Base-by-base conservation (phyloP, 1,140 invertebrate genomes). In the Drosophila lowei region DNA sequence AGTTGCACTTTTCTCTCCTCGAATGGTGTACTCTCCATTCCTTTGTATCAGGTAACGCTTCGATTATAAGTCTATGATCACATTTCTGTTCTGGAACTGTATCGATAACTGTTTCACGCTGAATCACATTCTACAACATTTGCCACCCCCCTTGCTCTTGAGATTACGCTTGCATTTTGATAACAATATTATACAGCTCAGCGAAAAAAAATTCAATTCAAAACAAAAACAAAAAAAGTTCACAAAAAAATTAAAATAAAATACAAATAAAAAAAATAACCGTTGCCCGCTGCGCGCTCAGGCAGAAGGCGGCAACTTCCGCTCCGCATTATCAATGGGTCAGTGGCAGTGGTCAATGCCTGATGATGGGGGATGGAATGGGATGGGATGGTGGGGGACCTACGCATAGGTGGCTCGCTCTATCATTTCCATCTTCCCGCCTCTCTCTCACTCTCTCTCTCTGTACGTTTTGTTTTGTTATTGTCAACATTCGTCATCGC, bases 241-340 rank as follows among this genome's bases (percentile, higher is more conserved):
- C 34, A 38, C 34, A 38, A 38, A 38, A 3, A 38, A 38, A 42
- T 57, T 11, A 67, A 41, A 43, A 56, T 30, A 42, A 67, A 47
- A 54, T 18, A 41, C 6, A 57, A 68, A 56, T 16, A 30, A 57
- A 68, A 68, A 57, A 30, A 57, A 30, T 47, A 55, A 30, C 41
- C 42, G 38, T 57, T 57, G 30, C 23, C 23, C 23, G 25, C 54
- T 42, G 42, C 44, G 49, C 59, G 11, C 30, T 11, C 30, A 34
- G 30, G 30, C 30, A 38, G 34, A 38, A 38, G 34, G 34, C 34
- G 34, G 53, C 46, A 72, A 72, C 80, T 84, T 84, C 80, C 80
- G 80, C 57, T 84, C 42, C 66, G 80, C 76, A 78, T 83, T 83
- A 83, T 80, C 78, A 80, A 74, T 84, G 60, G 80, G 79, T 84